phyloP scores from a whole-genome alignment of 2,113 vertebrate species.

The Dissostichus mawsoni region DNA sequence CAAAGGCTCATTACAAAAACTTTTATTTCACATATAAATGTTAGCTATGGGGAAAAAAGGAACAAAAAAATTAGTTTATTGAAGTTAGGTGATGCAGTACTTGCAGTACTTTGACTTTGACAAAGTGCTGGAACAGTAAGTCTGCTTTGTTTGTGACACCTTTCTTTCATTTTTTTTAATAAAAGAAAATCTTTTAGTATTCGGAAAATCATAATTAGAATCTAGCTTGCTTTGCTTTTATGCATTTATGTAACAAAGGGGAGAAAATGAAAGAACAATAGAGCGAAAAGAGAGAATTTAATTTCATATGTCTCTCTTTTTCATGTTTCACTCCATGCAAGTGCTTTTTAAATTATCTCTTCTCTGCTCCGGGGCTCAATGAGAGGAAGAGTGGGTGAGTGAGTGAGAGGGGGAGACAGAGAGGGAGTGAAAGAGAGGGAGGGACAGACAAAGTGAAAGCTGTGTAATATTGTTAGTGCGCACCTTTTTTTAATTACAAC shows the following conservation, averaged over 20 bases:
- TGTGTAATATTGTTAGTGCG: slow-evolving; percentile 81
- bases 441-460: slow-evolving; percentile 64
- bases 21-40: slow-evolving; percentile 43
- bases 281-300: slow-evolving; percentile 80
- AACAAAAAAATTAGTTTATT: slow-evolving; percentile 49
- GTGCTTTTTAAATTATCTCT: slow-evolving; percentile 84
- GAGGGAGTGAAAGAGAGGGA: slow-evolving; percentile 18
- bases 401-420: slow-evolving; percentile 17
- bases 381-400: slow-evolving; percentile 64
- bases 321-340: slow-evolving; percentile 78
- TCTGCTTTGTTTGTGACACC: slow-evolving; percentile 75
- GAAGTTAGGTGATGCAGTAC: slow-evolving; percentile 62
- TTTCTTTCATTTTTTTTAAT: slow-evolving; percentile 62
- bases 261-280: slow-evolving; percentile 80
- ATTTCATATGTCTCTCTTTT: slow-evolving; percentile 77
- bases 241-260: slow-evolving; percentile 76
- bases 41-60: slow-evolving; percentile 15
- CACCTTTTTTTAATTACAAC: slow-evolving; percentile 85
- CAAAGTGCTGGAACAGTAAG: slow-evolving; percentile 72
- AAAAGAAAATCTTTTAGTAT: slow-evolving; percentile 60
- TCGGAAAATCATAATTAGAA: slow-evolving; percentile 82
- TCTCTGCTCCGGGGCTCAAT: slow-evolving; percentile 74
- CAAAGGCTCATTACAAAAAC: slow-evolving; percentile 18
- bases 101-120: slow-evolving; percentile 73
- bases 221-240: slow-evolving; percentile 76